Evolutionary conservation across 1,140 invertebrate genomes (phyloP).

Genomic region (Halyomorpha halys): DNA sequence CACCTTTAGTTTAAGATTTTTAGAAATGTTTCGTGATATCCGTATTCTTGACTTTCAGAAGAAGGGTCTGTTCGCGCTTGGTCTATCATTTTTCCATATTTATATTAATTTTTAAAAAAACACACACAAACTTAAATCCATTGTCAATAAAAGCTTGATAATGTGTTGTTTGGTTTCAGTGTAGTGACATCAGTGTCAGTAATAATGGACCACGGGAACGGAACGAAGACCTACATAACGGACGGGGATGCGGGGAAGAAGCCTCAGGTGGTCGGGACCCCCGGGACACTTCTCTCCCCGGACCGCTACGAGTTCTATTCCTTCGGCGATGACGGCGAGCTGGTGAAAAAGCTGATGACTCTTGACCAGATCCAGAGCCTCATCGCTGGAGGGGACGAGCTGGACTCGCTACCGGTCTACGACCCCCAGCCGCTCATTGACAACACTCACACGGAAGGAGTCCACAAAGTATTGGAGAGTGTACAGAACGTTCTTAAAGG

Average conservation of each 20-base stretch:
- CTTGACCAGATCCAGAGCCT: slow-evolving; percentile 70
- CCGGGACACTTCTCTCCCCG: slow-evolving; percentile 59
- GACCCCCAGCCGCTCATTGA: slow-evolving; percentile 32
- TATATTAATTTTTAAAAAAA: too few species aligned
- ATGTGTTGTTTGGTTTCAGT: slow-evolving; percentile 39
- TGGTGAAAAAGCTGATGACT: slow-evolving; percentile 70
- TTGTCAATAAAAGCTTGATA: too few species aligned
- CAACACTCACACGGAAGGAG: slow-evolving; percentile 45
- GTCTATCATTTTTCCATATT: too few species aligned
- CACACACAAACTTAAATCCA: too few species aligned
- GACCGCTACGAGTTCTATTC: slow-evolving; percentile 75
- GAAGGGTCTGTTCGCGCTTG: too few species aligned
- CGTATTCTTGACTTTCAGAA: too few species aligned
- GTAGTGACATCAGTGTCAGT: slow-evolving; percentile 49
- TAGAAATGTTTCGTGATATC: too few species aligned
- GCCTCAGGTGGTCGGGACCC: slow-evolving; percentile 46
- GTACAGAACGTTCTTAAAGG: slow-evolving; percentile 70
- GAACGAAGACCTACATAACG: slow-evolving; percentile 42
- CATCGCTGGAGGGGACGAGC: slow-evolving; percentile 59
- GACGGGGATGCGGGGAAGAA: slow-evolving; percentile 46
- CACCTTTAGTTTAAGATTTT: too few species aligned
- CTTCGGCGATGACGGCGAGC: slow-evolving; percentile 66
- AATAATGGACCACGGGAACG: slow-evolving; percentile 46
- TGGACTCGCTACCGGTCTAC: slow-evolving; percentile 32
- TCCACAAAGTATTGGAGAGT: slow-evolving; percentile 65